Percentiles rank a stretch among this genome's conserved stretches.
Evolutionary conservation across 2,113 vertebrate genomes (phyloP).

Genomic region (Pica pica): DNA sequence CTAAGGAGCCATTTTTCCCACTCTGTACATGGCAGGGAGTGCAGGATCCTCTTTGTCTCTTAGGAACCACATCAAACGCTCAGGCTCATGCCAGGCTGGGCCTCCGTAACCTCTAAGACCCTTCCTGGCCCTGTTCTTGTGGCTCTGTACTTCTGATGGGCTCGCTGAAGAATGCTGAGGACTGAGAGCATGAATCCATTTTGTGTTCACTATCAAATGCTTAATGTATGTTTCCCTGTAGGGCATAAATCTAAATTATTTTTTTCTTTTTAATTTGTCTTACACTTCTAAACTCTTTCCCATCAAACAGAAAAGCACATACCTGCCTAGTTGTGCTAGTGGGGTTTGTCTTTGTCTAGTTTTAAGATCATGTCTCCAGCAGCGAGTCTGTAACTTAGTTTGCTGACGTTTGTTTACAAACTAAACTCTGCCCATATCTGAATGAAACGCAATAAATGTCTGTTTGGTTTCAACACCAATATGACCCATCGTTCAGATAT

Average conservation of each 20-base stretch:
- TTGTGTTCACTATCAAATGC: background rate
- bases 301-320: background rate
- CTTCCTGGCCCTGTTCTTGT: background rate
- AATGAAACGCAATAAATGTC: background rate
- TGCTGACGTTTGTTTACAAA: background rate
- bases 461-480: background rate
- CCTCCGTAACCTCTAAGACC: background rate
- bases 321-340: background rate
- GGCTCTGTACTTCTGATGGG: background rate
- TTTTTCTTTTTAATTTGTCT: background rate
- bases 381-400: background rate
- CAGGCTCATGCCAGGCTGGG: background rate
- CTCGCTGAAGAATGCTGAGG: background rate
- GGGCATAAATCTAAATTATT: background rate
- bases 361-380: background rate
- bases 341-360: background rate
- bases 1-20: background rate
- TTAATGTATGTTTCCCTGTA: background rate
- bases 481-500: background rate
- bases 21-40: background rate
- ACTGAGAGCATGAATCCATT: background rate
- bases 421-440: background rate
- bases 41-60: background rate
- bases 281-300: background rate
- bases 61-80: fast-evolving